Evolutionary conservation across 2,113 vertebrate species (phyloP), one percentile per base, ranked within the genome.

Genomic region (Conger conger): DNA sequence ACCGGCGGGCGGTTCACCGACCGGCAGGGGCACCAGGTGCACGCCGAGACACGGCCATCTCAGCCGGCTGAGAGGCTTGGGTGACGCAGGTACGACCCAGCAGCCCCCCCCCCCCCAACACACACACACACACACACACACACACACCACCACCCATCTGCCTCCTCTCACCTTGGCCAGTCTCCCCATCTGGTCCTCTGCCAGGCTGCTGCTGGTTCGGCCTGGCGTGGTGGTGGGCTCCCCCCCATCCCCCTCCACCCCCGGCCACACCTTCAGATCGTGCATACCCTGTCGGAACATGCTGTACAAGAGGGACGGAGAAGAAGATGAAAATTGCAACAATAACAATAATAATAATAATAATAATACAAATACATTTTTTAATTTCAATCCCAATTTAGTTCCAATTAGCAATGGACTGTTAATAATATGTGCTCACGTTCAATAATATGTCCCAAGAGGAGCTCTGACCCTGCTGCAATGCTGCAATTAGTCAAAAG

Each of bases 221-320:
- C 98, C 98, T 0, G 98, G 98, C 82, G 98, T 99, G 92, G 90
- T 95, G 83, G 97, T 99, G 86, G 96, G 97, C 89, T 99, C 97
- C 0, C 95, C 96, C 78, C 98, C 98, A 80, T 99, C 98, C 42
- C 98, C 98, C 93, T 98, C 97, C 45, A 99, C 96, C 0, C 97
- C 97, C 11, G 98, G 98, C 98, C 98, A 99, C 78, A 99, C 98
- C 91, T 99, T 99, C 90, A 99, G 94, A 89, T 99, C 98, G 36
- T 99, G 98, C 98, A 99, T 99, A 82, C 98, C 98, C 93, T 99
- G 98, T 15, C 97, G 96, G 89, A 99, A 99, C 98, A 99, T 99
- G 84, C 98, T 99, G 83, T 9, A 42, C 53, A 20, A 53, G 38
- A 36, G 73, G 1, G 54, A 36, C 53, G 18, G 80, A 27, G 20